Evolutionary conservation across 2,888 invertebrate species (phyloP).

Genomic region (Mycogona germanica): DNA sequence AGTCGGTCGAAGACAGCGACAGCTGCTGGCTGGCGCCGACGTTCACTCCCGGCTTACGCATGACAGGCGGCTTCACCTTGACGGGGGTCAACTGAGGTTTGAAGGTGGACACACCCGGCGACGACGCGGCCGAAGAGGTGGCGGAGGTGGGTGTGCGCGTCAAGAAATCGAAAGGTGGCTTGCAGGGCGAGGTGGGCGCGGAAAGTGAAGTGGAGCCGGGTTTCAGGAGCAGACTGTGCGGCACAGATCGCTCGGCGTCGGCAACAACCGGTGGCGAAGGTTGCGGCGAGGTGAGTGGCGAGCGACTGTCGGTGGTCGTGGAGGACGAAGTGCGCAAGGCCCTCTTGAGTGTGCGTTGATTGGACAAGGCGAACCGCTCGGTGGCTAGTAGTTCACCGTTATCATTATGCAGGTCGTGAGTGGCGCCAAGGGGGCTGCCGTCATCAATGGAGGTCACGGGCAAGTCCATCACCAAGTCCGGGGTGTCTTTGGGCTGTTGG

Average conservation of each 20-base stretch:
- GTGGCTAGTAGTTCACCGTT: conserved; percentile 50
- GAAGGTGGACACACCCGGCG: conserved; percentile 34
- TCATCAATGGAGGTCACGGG: conserved; percentile 37
- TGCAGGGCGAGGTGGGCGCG: conserved; percentile 34
- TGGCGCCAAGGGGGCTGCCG: conserved; percentile 32
- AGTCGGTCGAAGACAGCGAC: conserved; percentile 5
- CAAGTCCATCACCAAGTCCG: conserved; percentile 71
- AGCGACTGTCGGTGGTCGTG: not conserved
- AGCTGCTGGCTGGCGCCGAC: conserved; percentile 11
- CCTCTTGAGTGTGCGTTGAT: conserved; percentile 64
- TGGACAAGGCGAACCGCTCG: conserved; percentile 63
- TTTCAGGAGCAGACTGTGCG: not conserved
- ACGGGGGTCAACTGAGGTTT: conserved; percentile 28
- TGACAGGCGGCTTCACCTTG: conserved; percentile 64
- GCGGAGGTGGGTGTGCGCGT: too few relatives aligned
- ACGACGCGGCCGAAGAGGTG: conserved; percentile 49
- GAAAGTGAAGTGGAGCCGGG: conserved; percentile 1
- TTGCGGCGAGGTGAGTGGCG: not conserved
- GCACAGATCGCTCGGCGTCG: conserved; percentile 20
- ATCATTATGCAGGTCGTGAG: conserved; percentile 26
- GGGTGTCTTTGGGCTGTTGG: conserved; percentile 46
- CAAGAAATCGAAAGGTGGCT: conserved; percentile 30
- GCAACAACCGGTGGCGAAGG: conserved; percentile 29
- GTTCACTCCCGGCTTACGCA: conserved; percentile 51
- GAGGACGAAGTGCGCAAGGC: conserved; percentile 22